These are phyloP conservation scores for Cyrtodaria siliqua DNA, from an alignment of 2,888 invertebrate genomes.

Conservation along the genomic window DNA sequence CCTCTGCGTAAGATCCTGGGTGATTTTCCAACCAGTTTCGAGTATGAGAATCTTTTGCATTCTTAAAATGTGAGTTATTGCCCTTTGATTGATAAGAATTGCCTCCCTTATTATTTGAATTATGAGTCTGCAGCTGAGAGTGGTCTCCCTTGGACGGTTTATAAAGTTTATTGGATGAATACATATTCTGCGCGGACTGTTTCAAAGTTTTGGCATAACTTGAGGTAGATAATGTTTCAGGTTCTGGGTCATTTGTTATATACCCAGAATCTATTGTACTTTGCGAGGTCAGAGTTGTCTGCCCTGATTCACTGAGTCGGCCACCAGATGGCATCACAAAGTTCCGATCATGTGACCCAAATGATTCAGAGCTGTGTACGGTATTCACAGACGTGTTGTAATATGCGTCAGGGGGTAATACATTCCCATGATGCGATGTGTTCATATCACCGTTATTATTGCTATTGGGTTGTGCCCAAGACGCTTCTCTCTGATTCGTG, in stretches of 20 bases:
- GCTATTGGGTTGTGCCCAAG: neutral
- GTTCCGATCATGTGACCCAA: too few relatives aligned
- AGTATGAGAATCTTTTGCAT: slow-evolving; percentile 55
- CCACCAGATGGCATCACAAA: slow-evolving; percentile 61
- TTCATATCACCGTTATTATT: neutral
- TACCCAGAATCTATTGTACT: slow-evolving; percentile 80
- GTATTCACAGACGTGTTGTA: neutral
- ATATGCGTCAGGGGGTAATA: slow-evolving; percentile 3
- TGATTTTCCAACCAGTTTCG: slow-evolving; percentile 58
- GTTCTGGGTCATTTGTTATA: slow-evolving; percentile 77
- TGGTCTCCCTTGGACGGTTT: slow-evolving; percentile 54
- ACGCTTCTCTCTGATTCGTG: neutral
- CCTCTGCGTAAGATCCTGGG: slow-evolving; percentile 36
- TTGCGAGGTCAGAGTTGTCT: slow-evolving; percentile 73
- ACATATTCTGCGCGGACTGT: slow-evolving; percentile 68
- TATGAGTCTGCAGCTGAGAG: slow-evolving; percentile 6
- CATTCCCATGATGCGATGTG: neutral
- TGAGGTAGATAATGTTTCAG: slow-evolving; percentile 68
- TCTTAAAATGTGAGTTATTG: slow-evolving; percentile 10
- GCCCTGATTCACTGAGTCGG: slow-evolving; percentile 73
- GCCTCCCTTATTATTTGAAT: slow-evolving; percentile 28
- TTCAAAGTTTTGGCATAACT: slow-evolving; percentile 67
- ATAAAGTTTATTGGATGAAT: slow-evolving; percentile 57
- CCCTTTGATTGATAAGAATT: slow-evolving; percentile 16
- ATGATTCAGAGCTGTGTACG: neutral